Conservation (phyloP, 2,797 vertebrate species). For the Diglossa cyanea region DNA sequence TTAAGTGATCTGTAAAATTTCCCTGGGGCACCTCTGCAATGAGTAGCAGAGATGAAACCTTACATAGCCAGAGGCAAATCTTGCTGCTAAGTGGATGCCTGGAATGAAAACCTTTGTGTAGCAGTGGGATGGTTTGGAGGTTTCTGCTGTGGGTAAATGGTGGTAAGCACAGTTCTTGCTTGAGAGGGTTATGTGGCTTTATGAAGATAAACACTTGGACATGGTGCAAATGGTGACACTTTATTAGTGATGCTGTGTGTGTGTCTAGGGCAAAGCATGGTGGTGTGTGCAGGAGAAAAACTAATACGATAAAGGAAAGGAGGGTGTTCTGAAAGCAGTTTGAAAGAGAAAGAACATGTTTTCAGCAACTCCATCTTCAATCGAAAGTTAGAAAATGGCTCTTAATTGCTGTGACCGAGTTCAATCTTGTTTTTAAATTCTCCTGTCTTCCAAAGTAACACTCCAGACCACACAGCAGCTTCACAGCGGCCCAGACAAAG, state of each 20-base stretch:
- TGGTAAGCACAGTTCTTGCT: neutral
- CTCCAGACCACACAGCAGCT: neutral
- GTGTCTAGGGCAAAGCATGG: neutral
- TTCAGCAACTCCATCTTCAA: neutral
- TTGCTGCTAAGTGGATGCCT: neutral
- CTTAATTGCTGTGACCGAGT: neutral
- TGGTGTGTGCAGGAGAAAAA: neutral
- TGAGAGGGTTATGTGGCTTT: neutral
- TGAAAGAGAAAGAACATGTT: neutral
- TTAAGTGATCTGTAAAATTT: neutral
- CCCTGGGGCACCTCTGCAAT: neutral
- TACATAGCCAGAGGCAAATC: neutral
- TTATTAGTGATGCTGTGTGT: neutral
- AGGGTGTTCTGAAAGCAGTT: neutral
- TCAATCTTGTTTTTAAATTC: neutral
- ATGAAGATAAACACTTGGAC: neutral
- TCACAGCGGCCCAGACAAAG: neutral
- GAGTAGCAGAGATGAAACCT: slow-evolving; percentile 15
- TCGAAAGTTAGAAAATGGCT: neutral
- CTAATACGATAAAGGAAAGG: neutral
- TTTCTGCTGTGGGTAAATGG: neutral
- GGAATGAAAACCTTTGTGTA: neutral
- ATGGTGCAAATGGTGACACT: neutral
- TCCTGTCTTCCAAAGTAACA: neutral
- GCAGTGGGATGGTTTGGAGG: neutral